phyloP scores from a whole-genome alignment of 2,888 invertebrate species.

The Plemyria rubiginata region DNA sequence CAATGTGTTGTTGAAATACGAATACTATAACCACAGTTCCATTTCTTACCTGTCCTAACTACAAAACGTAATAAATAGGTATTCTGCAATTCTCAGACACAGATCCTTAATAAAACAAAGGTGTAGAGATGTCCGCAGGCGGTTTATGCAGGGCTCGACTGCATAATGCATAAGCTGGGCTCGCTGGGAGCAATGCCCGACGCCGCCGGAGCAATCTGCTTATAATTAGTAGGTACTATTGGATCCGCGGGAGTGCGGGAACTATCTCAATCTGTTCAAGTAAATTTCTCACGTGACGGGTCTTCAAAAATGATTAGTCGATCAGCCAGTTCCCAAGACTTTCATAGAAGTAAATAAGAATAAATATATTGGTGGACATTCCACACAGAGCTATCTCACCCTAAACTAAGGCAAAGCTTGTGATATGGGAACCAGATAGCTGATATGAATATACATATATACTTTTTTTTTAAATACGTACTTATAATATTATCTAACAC shows the following conservation, averaged over 20 bases:
- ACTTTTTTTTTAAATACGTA: too few relatives aligned
- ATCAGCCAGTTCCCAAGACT: constrained; percentile 8
- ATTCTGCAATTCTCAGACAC: constrained; percentile 26
- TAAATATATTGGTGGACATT: too few relatives aligned
- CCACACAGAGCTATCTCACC: too few relatives aligned
- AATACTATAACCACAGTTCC: not conserved
- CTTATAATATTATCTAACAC: too few relatives aligned
- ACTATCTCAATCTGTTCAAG: constrained; percentile 50
- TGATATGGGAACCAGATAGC: too few relatives aligned
- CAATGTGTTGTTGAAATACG: not conserved
- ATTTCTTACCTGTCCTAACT: constrained; percentile 1
- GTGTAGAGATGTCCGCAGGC: constrained; percentile 40
- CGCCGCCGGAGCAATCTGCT: constrained; percentile 65
- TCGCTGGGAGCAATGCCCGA: constrained; percentile 62
- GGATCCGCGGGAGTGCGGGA: constrained; percentile 46
- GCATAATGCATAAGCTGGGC: constrained; percentile 59
- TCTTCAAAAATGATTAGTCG: constrained; percentile 16
- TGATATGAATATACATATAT: too few relatives aligned
- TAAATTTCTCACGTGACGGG: constrained; percentile 56
- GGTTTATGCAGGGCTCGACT: constrained; percentile 45
- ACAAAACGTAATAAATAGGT: constrained; percentile 16
- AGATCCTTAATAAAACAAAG: constrained; percentile 39
- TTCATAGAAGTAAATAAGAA: too few relatives aligned
- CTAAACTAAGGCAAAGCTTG: too few relatives aligned
- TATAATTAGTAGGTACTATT: constrained; percentile 61